These are phyloP conservation scores for Sarcophaga caerulescens DNA, from an alignment of 2,888 invertebrate genomes.

Conservation along the genomic window DNA sequence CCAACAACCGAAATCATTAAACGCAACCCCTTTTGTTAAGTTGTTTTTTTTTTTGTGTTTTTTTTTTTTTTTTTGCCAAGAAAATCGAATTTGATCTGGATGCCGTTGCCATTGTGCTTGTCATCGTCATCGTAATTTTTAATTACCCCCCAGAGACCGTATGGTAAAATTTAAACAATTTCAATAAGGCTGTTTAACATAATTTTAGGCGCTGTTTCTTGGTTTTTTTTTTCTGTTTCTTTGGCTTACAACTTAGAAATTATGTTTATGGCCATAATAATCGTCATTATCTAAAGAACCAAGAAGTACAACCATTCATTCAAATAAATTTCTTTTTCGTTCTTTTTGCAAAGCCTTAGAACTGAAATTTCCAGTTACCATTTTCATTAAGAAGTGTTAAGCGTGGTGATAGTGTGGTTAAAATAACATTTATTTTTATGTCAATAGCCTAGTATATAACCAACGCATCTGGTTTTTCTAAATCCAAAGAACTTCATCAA, in stretches of 20 bases:
- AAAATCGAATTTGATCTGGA: constrained; percentile 68
- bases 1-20: not conserved
- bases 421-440: constrained; percentile 62
- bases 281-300: constrained; percentile 32
- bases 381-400: too few species aligned
- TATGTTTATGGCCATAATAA: constrained; percentile 65
- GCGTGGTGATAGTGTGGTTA: constrained; percentile 39
- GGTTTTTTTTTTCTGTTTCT: not conserved
- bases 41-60: not conserved
- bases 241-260: constrained; percentile 74
- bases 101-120: constrained; percentile 45
- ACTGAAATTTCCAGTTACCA: too few species aligned
- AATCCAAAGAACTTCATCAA: constrained; percentile 45
- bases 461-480: constrained; percentile 56
- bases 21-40: constrained; percentile 53
- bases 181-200: constrained; percentile 71
- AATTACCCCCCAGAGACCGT: constrained; percentile 75
- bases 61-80: not conserved
- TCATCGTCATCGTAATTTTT: constrained; percentile 69
- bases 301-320: constrained; percentile 1
- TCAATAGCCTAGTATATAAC: constrained; percentile 2
- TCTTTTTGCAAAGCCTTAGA: not conserved
- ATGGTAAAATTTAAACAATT: constrained; percentile 68
- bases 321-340: not conserved
- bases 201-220: constrained; percentile 3